Conservation (phyloP, 1,140 invertebrate genomes). For the Ceratoteleas bidentatus region DNA sequence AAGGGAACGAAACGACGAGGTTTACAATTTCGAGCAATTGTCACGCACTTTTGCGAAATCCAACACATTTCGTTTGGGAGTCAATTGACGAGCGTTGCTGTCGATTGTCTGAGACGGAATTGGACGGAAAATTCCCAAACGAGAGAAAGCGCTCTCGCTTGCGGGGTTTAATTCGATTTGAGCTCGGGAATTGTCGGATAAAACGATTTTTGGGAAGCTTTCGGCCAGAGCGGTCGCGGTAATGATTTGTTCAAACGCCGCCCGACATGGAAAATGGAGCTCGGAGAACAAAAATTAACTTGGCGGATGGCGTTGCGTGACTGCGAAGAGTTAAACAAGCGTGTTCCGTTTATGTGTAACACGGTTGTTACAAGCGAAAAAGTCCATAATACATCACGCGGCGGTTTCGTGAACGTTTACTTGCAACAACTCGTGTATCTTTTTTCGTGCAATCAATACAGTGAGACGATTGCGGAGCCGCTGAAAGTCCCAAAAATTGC, state of each 20-base stretch:
- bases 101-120: too few species aligned
- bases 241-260: too few species aligned
- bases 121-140: neutral
- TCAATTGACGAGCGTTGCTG: neutral
- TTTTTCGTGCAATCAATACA: constrained; percentile 3
- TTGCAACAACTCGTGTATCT: constrained; percentile 5
- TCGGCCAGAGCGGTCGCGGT: too few species aligned
- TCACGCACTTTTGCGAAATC: neutral
- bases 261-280: too few species aligned
- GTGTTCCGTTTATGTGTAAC: constrained; percentile 20
- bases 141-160: neutral
- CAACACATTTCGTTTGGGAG: neutral
- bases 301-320: constrained; percentile 24
- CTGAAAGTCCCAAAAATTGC: too few species aligned
- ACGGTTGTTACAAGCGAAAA: constrained; percentile 27
- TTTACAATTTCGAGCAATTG: constrained; percentile 15
- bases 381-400: constrained; percentile 30
- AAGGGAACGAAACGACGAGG: neutral
- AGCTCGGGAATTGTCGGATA: too few species aligned
- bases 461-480: too few species aligned
- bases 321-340: constrained; percentile 17
- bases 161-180: too few species aligned
- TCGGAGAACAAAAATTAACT: constrained; percentile 15
- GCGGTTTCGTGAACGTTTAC: constrained; percentile 24
- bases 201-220: too few species aligned